Conservation (phyloP, 2,797 vertebrate species). For the Urocyon cinereoargenteus region DNA sequence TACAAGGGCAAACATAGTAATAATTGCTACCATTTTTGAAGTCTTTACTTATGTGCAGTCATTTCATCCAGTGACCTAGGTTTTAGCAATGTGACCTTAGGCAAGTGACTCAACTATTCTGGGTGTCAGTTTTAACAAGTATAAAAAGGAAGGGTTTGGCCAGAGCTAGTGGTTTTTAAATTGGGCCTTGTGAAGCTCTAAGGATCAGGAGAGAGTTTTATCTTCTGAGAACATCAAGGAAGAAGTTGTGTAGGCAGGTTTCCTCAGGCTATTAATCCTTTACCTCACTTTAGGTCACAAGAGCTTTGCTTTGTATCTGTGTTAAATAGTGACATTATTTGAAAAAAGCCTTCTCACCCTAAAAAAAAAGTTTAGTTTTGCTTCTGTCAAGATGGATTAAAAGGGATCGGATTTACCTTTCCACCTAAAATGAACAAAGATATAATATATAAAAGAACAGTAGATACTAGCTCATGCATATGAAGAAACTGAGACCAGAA, state of each 20-base stretch:
- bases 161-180: conserved; percentile 35
- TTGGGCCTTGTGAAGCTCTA: not conserved
- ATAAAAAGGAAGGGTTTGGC: not conserved
- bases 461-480: not conserved
- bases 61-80: not conserved
- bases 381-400: not conserved
- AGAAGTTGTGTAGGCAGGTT: not conserved
- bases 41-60: not conserved
- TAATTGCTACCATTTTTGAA: not conserved
- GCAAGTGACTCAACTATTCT: not conserved
- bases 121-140: not conserved
- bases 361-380: not conserved
- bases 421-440: conserved; percentile 16
- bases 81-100: not conserved
- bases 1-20: not conserved
- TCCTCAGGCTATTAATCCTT: not conserved
- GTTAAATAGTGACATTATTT: conserved; percentile 6
- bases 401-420: not conserved
- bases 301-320: not conserved
- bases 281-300: not conserved
- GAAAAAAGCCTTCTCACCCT: not conserved
- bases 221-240: not conserved
- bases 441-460: not conserved
- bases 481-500: not conserved
- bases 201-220: not conserved